Conservation (phyloP, 2,888 invertebrate genomes). For the Homarus gammarus region DNA sequence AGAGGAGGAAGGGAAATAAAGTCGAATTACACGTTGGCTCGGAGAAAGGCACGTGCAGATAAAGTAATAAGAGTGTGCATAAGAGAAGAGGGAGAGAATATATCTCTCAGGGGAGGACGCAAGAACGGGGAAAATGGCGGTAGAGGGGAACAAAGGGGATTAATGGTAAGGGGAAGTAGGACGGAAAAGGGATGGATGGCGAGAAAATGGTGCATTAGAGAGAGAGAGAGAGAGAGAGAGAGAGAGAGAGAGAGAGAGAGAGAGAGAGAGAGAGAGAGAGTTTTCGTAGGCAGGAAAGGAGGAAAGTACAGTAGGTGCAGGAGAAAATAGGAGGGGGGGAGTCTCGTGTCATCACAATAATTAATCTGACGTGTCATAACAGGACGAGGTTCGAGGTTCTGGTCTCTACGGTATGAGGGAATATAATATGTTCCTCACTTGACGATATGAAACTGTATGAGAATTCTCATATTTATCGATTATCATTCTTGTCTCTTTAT, state of each 20-base stretch:
- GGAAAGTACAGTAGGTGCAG: not conserved
- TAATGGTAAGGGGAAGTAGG: not conserved
- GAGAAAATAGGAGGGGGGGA: too few relatives aligned
- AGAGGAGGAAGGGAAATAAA: not conserved
- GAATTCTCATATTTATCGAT: too few relatives aligned
- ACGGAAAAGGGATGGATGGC: not conserved
- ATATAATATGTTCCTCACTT: too few relatives aligned
- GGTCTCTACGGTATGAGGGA: too few relatives aligned
- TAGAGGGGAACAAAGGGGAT: conserved; percentile 8
- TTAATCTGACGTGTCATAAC: not conserved
- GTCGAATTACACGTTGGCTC: not conserved
- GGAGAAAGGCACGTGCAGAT: not conserved
- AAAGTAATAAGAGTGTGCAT: conserved; percentile 12
- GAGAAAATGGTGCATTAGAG: not conserved
- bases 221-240: not conserved
- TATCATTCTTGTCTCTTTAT: too few relatives aligned
- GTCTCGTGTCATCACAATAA: not conserved
- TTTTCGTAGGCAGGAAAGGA: too few relatives aligned
- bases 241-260: not conserved
- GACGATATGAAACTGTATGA: too few relatives aligned
- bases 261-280: not conserved
- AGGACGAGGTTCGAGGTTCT: not conserved
- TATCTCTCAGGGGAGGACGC: not conserved
- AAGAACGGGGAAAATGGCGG: not conserved
- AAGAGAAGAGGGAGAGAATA: not conserved